Base-by-base conservation (phyloP, 1,140 invertebrate species). In the Colletes latitarsis region DNA sequence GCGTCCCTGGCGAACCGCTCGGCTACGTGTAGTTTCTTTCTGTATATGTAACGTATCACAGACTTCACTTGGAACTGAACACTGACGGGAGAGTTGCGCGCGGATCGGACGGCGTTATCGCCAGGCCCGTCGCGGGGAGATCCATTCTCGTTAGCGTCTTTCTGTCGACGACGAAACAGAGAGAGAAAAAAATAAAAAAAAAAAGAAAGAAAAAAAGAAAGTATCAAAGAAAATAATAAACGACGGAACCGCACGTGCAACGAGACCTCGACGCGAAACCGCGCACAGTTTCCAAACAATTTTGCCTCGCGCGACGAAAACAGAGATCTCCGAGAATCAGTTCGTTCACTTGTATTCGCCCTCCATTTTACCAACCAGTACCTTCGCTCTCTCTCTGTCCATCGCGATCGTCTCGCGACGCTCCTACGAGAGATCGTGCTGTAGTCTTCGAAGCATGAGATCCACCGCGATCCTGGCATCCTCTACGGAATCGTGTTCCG, bases 401-500 rank as follows among this genome's bases (percentile, higher is more conserved):
- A 0, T 49, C 46, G 10, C n/a, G 60, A n/a, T 72, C 4, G 1
- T 1, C 8, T 12, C 12, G n/a, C 12, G 30, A 43, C n/a, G 4
- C 17, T 55, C 19, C 39, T 80, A 72, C 43, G 68, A 75, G 19
- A 93, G 89, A 80, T 97, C 96, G 49, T 94, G 93, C 52, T 95
- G 91, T 6, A 98, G 88, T 88, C 95, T 96, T 91, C 95, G 95
- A 12, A 98, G 90, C 92, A 98, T 96, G 5, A 99, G 92, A 86
- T 98, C 96, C 91, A 99, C 94, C 74, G 96, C 97, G 4, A 96
- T 95, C 12, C 95, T 93, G 0, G 98, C 98, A 91, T 99, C 98
- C 91, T 99, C 98, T 57, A 95, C 94, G 83, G 98, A 97, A 91
- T 98, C 96, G 93, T 99, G 98, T 83, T 86, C 94, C 93, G 66